Evolutionary conservation across 2,888 invertebrate species (phyloP), one percentile per base, ranked within the genome.

Genomic region (Lapara coniferarum): DNA sequence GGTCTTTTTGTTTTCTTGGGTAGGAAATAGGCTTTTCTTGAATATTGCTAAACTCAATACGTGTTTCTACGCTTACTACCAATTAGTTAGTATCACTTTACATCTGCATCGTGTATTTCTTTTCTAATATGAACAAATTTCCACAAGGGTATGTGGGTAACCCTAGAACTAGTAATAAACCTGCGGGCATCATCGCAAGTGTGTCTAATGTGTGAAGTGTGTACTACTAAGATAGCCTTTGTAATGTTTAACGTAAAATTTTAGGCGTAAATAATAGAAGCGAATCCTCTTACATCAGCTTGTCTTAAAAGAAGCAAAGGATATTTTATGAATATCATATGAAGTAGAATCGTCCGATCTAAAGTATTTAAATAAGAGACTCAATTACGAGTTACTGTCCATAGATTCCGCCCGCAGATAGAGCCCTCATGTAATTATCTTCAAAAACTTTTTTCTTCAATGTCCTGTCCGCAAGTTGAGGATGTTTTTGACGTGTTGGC

Each of bases 331-430:
- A 80, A 77, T 81, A 80, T 79, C 75, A 78, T 78, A 75, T 82
- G 74, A 72, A 73, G 70, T 59, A 73, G 74, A 74, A 78, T 78
- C 78, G 72, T 71, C 71, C 75, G 73, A 75, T 79, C 78, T 76
- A 86, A 89, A 86, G 85, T 88, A 88, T 88, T 88, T 84, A 87
- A 87, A 87, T 89, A 88, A 86, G 83, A 83, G 84, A 89, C 84
- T 85, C 85, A 86, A 89, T 89, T 89, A 87, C 77, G 75, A 82
- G 84, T 79, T 80, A 77, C 75, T 78, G 79, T 79, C 78, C 75
- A 73, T 79, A 85, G 91, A 90, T 89, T 85, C 79, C 73, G 73
- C 71, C 73, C 74, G 73, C 74, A 83, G 90, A 91, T 91, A 90
- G 79, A 78, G 81, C 87, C 86, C 87, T 79, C 82, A 85, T 89